Evolutionary conservation across 2,113 vertebrate species (phyloP), one percentile per base, ranked within the genome.

Genomic region (Rhegmatorhina hoffmannsi): DNA sequence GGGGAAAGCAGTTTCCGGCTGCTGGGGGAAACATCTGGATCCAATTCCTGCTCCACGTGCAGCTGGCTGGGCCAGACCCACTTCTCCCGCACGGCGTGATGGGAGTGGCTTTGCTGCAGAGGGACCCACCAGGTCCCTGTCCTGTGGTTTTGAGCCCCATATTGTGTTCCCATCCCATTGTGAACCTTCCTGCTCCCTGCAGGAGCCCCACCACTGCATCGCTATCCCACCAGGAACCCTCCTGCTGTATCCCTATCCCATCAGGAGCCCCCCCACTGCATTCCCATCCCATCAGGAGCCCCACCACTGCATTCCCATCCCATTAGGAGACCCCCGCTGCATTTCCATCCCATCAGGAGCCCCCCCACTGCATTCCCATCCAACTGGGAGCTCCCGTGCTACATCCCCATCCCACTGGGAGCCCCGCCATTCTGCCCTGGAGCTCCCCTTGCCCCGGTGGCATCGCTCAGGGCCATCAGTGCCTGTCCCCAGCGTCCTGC

Each of bases 21-120:
- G 76, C 60, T 36, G 58, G 43, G 58, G 83, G n/a, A 82, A 87
- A 90, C 93, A 96, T 97, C 73, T 97, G 96, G 93, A 96, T 95
- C 91, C 80, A 90, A 91, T 97, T 79, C 77, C 60, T 1, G 12
- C 85, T 77, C 85, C 69, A 3, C 10, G 83, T 44, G 47, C 53
- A 55, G 64, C 58, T 1, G 8, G 49, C 50, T 0, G 6, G 43
- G 87, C 36, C 2, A 13, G 82, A 38, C 83, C 50, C 5, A 0
- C 56, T 55, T 28, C 80, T 52, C 56, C 60, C 3, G 4, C 60
- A 5, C 1, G 2, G 55, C 1, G 1, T 6, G n/a, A 14, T 1
- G 21, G 64, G 82, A 63, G 53, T 0, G 1, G 5, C 66, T 69
- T 2, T 23, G 69, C 82, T 34, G 52, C 21, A 1, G 64, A 4